Percentiles rank a stretch among this genome's conserved stretches.
Conservation (phyloP, 30 jellyfish, hydroid and myxozoan genomes). For the Pseudorhiza aurosa region DNA sequence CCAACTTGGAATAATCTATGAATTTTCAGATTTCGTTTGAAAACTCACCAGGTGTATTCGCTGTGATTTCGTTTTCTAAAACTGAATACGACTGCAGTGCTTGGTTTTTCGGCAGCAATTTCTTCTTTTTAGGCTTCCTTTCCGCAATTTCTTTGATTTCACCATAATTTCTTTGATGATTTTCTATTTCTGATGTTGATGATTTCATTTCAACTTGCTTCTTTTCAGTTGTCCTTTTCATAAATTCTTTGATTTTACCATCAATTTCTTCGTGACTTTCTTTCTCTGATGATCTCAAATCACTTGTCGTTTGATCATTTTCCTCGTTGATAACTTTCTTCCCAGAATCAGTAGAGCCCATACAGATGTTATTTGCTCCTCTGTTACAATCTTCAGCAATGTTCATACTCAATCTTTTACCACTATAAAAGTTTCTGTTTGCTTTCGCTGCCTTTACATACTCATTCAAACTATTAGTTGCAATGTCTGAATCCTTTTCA, state of each 20-base stretch:
- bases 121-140: neutral
- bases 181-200: neutral
- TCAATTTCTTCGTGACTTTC: neutral
- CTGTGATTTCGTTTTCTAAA: neutral
- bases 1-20: neutral
- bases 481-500: no score
- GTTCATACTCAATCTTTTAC: no score
- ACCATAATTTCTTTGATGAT: neutral
- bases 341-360: no score
- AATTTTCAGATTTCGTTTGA: no score
- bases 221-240: neutral
- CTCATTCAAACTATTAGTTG: no score
- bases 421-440: no score
- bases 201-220: no score
- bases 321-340: neutral
- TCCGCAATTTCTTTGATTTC: neutral
- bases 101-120: slow-evolving; percentile 8
- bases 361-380: no score
- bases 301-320: neutral
- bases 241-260: neutral
- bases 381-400: no score
- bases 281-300: neutral
- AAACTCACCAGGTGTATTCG: neutral
- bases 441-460: no score
- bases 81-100: neutral